Percentiles rank a stretch among this genome's conserved stretches.
Conservation (phyloP, 2,888 invertebrate genomes). For the Melanostoma mellinum region DNA sequence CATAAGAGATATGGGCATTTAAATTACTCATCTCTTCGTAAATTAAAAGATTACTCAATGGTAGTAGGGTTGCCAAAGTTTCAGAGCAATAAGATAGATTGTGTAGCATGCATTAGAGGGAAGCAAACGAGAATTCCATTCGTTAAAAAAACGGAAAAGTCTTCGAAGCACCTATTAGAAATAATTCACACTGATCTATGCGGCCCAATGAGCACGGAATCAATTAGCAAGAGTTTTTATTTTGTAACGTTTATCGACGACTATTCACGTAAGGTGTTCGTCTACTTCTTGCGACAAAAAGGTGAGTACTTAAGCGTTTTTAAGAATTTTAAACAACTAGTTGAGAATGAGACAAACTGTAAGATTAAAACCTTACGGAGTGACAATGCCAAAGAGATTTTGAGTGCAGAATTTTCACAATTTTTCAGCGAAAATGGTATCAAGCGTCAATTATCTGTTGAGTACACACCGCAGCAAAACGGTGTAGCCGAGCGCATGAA, state of each 20-base stretch:
- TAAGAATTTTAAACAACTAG: conserved; percentile 31
- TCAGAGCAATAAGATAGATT: conserved; percentile 9
- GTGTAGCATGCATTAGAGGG: conserved; percentile 36
- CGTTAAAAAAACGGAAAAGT: conserved; percentile 23
- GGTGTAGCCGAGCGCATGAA: conserved; percentile 49
- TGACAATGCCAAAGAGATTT: conserved; percentile 31
- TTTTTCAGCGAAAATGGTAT: conserved; percentile 39
- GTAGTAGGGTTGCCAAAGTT: conserved; percentile 47
- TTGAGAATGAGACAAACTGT: conserved; percentile 13
- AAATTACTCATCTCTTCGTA: conserved; percentile 23
- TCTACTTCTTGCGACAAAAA: conserved; percentile 22
- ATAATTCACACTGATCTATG: background rate
- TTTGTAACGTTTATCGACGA: conserved; percentile 50
- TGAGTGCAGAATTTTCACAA: conserved; percentile 25
- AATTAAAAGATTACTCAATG: conserved; percentile 39
- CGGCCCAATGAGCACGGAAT: too few species aligned
- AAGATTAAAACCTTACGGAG: conserved; percentile 40
- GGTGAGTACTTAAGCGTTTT: conserved; percentile 21
- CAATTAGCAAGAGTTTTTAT: too few species aligned
- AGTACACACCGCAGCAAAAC: conserved; percentile 52
- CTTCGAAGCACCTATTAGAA: conserved; percentile 40
- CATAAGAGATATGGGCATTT: conserved; percentile 49
- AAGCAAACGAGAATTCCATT: conserved; percentile 36
- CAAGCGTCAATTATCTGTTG: conserved; percentile 33
- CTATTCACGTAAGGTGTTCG: conserved; percentile 24